Evolutionary conservation across 2,797 vertebrate genomes (phyloP).

Genomic region (Urosaurus nigricauda): DNA sequence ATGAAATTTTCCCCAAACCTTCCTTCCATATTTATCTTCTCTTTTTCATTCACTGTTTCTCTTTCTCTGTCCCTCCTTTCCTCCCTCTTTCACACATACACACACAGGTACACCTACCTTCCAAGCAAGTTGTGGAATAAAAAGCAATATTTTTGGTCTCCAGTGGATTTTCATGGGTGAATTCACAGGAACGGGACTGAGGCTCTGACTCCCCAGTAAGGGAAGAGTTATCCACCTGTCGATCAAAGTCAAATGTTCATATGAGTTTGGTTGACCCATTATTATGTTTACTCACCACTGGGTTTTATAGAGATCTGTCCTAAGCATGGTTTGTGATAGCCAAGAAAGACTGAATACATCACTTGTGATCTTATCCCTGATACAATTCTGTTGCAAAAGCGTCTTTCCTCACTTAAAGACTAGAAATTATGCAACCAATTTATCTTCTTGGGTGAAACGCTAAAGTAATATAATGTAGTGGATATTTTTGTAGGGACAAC

Average conservation of each 20-base stretch:
- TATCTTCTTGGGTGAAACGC: neutral
- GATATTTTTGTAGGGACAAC: neutral
- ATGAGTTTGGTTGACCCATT: constrained; percentile 21
- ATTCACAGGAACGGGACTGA: constrained; percentile 81
- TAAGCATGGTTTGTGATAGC: rapidly evolving
- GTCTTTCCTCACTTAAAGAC: neutral
- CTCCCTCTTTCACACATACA: too few species aligned
- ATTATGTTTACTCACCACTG: neutral
- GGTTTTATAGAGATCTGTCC: neutral
- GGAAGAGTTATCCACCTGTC: constrained; percentile 85
- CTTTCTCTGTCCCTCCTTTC: too few species aligned
- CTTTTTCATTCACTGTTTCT: too few species aligned
- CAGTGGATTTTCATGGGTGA: constrained; percentile 81
- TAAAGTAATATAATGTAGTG: too few species aligned
- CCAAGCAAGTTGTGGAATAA: constrained; percentile 85
- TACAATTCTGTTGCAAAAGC: neutral
- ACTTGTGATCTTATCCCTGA: rapidly evolving
- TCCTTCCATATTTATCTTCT: too few species aligned
- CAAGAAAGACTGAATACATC: neutral
- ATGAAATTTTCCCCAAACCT: neutral
- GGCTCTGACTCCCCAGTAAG: constrained; percentile 85
- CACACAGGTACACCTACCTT: constrained; percentile 72
- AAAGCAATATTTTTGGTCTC: constrained; percentile 84
- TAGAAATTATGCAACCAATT: neutral
- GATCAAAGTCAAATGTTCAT: constrained; percentile 46